phyloP scores from a whole-genome alignment of 2,888 invertebrate genomes.

The Lordiphosa fenestrarum region DNA sequence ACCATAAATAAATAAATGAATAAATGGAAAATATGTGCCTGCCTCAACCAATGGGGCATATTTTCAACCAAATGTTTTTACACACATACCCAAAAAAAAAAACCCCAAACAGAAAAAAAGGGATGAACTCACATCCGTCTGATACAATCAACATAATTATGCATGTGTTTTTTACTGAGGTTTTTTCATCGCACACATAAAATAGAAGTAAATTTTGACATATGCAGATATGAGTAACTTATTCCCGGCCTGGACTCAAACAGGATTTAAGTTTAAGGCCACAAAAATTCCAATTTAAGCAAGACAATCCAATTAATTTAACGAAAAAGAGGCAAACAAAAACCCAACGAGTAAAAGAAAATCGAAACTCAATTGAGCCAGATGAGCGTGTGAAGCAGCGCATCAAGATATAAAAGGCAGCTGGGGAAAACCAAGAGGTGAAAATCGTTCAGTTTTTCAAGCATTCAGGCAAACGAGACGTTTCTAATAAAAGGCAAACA shows the following conservation, averaged over 20 bases:
- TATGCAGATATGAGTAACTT: too few species aligned
- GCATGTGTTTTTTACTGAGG: too few species aligned
- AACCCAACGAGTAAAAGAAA: conserved; percentile 12
- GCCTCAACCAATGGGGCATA: conserved; percentile 28
- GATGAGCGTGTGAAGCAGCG: conserved; percentile 40
- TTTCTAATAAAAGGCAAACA: conserved; percentile 67
- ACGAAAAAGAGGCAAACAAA: not conserved
- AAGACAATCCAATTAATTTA: conserved; percentile 56
- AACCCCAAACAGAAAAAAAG: not conserved
- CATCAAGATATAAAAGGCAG: conserved; percentile 27
- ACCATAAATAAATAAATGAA: conserved; percentile 28
- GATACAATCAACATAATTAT: too few species aligned
- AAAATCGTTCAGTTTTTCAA: conserved; percentile 23
- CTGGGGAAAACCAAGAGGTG: conserved; percentile 16
- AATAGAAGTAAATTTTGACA: too few species aligned
- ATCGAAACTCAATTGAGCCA: conserved; percentile 52
- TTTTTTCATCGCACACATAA: too few species aligned
- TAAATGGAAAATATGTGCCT: conserved; percentile 26
- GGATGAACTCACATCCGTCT: not conserved
- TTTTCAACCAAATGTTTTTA: conserved; percentile 6
- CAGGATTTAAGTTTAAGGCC: conserved; percentile 3
- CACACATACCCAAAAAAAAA: not conserved
- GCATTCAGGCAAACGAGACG: conserved; percentile 24
- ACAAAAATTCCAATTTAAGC: conserved; percentile 63
- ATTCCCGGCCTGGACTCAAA: too few species aligned